Conservation (phyloP, 1,140 invertebrate species). For the roundworm (Caenorhabditis elegans) region WBcel235 BX284602.5:12067001-12067500, state of each 20-base stretch:
- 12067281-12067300: not conserved
- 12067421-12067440: not conserved
- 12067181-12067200: not conserved
- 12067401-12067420: not conserved
- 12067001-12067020: not conserved
- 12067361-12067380: not conserved
- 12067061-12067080: not conserved
- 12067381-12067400: not conserved
- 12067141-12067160: not conserved
- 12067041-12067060: not conserved
- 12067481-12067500: not conserved
- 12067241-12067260: not conserved
- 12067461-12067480: not conserved
- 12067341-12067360: not conserved
- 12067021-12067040: not conserved
- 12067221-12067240: not conserved
- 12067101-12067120: not conserved
- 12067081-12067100: not conserved
- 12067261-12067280: not conserved
- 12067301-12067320: not conserved
- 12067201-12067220: not conserved
- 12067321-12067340: not conserved
- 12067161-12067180: not conserved
- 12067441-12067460: not conserved
- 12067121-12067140: not conserved